phyloP scores from a whole-genome alignment of 2,888 invertebrate genomes.

The Watsonalla cultraria region DNA sequence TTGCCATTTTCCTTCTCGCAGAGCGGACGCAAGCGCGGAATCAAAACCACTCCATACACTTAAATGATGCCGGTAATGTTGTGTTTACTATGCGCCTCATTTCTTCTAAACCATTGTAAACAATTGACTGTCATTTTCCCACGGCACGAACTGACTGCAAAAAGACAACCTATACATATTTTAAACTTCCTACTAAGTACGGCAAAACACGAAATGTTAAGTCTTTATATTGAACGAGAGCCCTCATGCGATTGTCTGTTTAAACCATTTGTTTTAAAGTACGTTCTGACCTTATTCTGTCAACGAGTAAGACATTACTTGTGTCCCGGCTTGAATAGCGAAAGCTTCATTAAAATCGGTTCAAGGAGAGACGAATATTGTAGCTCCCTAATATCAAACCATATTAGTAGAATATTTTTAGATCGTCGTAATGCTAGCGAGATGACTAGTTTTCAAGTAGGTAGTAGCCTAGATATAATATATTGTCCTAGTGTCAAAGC shows the following conservation, averaged over 20 bases:
- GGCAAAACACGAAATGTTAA: not conserved
- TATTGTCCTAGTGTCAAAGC: too few relatives aligned
- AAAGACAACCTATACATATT: not conserved
- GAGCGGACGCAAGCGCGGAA: not conserved
- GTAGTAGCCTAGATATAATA: too few relatives aligned
- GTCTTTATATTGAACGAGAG: not conserved
- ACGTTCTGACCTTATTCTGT: not conserved
- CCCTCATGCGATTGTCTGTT: not conserved
- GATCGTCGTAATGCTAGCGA: too few relatives aligned
- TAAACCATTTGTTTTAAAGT: not conserved
- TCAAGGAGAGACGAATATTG: too few relatives aligned
- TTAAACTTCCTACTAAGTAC: not conserved
- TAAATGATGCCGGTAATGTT: not conserved
- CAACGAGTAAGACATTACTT: too few relatives aligned
- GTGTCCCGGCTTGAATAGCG: too few relatives aligned
- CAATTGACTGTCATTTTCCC: constrained; percentile 31
- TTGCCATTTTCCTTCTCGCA: not conserved
- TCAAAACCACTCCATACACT: not conserved
- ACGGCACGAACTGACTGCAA: constrained; percentile 30
- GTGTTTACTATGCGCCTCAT: constrained; percentile 23
- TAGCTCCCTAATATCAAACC: too few relatives aligned
- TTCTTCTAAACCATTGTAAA: constrained; percentile 33
- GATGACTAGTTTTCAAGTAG: too few relatives aligned
- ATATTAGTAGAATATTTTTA: too few relatives aligned
- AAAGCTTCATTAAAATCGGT: too few relatives aligned